Conservation (phyloP, 1,140 invertebrate genomes). For the Limonius californicus region DNA sequence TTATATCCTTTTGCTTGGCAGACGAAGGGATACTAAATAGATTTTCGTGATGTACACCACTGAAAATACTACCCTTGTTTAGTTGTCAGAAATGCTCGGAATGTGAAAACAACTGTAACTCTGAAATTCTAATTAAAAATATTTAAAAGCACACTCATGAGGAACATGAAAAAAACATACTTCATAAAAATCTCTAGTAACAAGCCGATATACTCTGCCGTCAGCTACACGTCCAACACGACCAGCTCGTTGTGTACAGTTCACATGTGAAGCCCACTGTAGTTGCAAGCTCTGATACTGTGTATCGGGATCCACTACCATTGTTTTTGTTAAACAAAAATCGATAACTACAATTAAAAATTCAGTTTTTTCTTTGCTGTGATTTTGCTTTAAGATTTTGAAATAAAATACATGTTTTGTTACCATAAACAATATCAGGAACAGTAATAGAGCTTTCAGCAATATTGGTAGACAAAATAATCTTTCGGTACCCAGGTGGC, state of each 20-base stretch:
- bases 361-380: too few relatives aligned
- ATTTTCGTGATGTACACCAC: too few relatives aligned
- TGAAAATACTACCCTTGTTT: too few relatives aligned
- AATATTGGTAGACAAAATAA: slow-evolving; percentile 94
- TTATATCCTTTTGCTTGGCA: too few relatives aligned
- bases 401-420: too few relatives aligned
- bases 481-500: slow-evolving; percentile 63
- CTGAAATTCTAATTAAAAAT: too few relatives aligned
- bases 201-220: slow-evolving; percentile 84
- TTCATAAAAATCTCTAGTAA: slow-evolving; percentile 70
- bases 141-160: too few relatives aligned
- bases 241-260: slow-evolving; percentile 86
- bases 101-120: too few relatives aligned
- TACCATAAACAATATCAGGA: slow-evolving; percentile 84
- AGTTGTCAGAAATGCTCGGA: too few relatives aligned
- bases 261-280: slow-evolving; percentile 85
- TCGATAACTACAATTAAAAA: slow-evolving; percentile 90
- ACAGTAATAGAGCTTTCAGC: slow-evolving; percentile 97
- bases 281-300: slow-evolving; percentile 78
- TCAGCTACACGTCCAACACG: slow-evolving; percentile 81
- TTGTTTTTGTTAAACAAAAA: slow-evolving; percentile 87
- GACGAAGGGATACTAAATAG: too few relatives aligned
- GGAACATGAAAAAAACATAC: too few relatives aligned
- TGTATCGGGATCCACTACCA: slow-evolving; percentile 67
- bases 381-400: too few relatives aligned